A percentile compares a stretch with the other conserved stretches of the same genome.
Evolutionary conservation across 2,797 vertebrate genomes (phyloP).

Genomic region (Artibeus lituratus): DNA sequence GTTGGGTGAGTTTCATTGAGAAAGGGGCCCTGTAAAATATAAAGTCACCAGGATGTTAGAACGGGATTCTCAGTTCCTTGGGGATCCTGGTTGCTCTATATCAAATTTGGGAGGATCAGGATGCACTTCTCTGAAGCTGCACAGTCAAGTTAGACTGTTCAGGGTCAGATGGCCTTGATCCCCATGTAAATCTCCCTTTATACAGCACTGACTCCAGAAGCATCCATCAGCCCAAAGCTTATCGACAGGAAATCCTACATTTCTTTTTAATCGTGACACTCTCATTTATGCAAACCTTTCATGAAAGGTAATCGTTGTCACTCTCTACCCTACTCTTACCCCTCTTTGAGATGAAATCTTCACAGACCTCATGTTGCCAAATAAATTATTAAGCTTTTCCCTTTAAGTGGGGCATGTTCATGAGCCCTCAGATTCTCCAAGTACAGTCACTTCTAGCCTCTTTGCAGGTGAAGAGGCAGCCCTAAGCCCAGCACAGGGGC

Average conservation of each 20-base stretch:
- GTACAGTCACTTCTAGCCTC: background rate
- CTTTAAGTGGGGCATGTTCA: background rate
- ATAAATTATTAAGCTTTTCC: background rate
- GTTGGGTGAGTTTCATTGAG: background rate
- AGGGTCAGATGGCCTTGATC: background rate
- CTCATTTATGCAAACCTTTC: background rate
- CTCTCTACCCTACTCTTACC: background rate
- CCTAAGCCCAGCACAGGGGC: background rate
- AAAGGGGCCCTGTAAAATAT: background rate
- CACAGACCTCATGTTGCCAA: background rate
- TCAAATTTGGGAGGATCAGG: background rate
- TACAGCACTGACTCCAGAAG: background rate
- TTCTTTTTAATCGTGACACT: background rate
- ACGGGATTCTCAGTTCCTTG: background rate
- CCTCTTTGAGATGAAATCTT: constrained; percentile 24
- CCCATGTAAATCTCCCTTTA: background rate
- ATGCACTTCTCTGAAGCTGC: background rate
- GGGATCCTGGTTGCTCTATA: background rate
- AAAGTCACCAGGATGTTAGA: background rate
- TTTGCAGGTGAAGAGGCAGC: background rate
- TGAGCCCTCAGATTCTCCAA: background rate
- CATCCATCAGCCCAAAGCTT: background rate
- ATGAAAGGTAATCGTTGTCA: background rate
- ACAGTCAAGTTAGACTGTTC: background rate
- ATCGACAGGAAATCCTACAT: background rate